Conservation (phyloP, 2,797 vertebrate genomes). For the Australoheros facetus region DNA sequence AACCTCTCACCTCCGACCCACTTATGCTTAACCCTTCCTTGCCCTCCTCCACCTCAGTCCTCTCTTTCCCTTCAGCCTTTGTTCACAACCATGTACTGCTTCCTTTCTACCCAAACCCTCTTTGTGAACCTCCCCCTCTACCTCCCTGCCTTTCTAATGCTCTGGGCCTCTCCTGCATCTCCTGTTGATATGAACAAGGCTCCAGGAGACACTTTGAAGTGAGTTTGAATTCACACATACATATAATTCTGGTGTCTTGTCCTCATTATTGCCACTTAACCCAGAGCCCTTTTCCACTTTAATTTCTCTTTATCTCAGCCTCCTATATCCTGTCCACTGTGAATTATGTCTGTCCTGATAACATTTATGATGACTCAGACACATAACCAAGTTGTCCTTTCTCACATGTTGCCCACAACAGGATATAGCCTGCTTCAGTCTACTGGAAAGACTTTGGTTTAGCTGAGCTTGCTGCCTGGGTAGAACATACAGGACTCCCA, state of each 20-base stretch:
- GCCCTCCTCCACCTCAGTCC: conserved; percentile 58
- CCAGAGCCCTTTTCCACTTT: conserved; percentile 64
- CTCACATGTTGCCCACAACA: neutral
- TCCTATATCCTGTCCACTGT: conserved; percentile 30
- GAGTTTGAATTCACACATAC: conserved; percentile 52
- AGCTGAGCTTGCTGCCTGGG: neutral
- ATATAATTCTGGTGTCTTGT: conserved; percentile 59
- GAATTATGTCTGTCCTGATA: conserved; percentile 38
- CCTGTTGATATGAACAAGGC: conserved; percentile 72
- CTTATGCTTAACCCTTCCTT: conserved; percentile 60
- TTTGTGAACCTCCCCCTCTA: conserved; percentile 35
- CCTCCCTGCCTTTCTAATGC: conserved; percentile 50
- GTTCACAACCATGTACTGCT: conserved; percentile 71
- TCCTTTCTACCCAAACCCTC: conserved; percentile 63
- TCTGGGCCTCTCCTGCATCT: conserved; percentile 55
- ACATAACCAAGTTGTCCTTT: neutral
- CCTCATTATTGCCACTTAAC: conserved; percentile 81
- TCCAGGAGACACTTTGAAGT: conserved; percentile 71
- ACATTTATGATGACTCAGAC: conserved; percentile 8
- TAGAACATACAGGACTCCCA: neutral
- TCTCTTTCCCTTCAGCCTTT: conserved; percentile 68
- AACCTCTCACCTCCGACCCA: conserved; percentile 73
- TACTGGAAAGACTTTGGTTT: neutral
- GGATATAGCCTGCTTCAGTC: neutral
- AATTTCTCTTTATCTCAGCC: conserved; percentile 74